A percentile compares a stretch with the other conserved stretches of the same genome.
These are phyloP conservation scores for Heliconius erato DNA, from an alignment of 2,888 invertebrate species.

Conservation along the genomic window DNA sequence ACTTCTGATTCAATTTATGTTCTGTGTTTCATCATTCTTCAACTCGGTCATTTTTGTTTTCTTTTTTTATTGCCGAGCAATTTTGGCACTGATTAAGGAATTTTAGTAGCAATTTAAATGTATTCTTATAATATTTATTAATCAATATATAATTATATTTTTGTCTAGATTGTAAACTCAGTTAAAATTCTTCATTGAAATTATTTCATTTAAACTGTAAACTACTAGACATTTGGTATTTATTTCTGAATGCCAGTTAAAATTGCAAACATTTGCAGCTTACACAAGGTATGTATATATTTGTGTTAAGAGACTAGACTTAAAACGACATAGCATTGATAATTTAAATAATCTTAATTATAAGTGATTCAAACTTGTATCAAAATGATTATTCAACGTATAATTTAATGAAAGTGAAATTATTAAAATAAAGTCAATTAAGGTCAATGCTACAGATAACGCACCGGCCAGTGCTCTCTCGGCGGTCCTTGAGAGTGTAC, in stretches of 20 bases:
- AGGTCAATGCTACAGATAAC: slow-evolving; percentile 34
- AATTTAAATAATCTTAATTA: not conserved
- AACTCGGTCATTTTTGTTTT: not conserved
- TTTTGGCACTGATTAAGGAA: not conserved
- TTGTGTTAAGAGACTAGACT: not conserved
- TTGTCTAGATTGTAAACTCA: not conserved
- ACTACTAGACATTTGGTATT: not conserved
- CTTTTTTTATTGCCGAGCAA: not conserved
- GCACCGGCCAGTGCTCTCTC: slow-evolving; percentile 16
- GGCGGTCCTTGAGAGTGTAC: slow-evolving; percentile 11
- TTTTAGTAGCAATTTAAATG: not conserved
- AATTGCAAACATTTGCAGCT: not conserved
- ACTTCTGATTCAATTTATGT: slow-evolving; percentile 22
- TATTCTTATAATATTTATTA: no score
- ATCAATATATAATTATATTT: no score
- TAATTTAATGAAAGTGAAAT: slow-evolving; percentile 4
- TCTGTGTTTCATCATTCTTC: slow-evolving; percentile 37
- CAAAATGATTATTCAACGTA: not conserved
- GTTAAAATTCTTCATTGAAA: not conserved
- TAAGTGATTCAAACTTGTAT: not conserved
- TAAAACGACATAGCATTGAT: not conserved
- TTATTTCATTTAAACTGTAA: not conserved
- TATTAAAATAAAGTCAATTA: slow-evolving; percentile 18
- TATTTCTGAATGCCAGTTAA: no score
- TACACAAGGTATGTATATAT: not conserved